phyloP scores from a whole-genome alignment of 2,888 invertebrate genomes.

The Ormyrus nitidulus region DNA sequence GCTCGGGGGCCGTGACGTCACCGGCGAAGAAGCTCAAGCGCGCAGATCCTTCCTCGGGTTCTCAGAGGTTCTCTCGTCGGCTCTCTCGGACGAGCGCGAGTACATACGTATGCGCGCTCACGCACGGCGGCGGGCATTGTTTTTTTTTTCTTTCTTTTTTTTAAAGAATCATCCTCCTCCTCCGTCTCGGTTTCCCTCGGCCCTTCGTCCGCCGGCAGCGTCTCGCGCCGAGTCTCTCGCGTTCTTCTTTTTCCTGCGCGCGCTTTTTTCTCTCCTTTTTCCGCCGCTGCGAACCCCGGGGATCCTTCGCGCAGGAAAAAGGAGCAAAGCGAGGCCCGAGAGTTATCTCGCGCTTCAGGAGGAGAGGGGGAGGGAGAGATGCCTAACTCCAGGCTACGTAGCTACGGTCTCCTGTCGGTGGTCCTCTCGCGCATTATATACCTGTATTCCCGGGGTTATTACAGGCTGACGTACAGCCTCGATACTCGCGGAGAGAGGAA shows the following conservation, averaged over 20 bases:
- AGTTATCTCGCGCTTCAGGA: no score
- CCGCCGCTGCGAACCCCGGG: slow-evolving; percentile 61
- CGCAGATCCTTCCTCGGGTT: slow-evolving; percentile 52
- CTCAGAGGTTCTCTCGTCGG: slow-evolving; percentile 16
- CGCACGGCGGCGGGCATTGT: no score
- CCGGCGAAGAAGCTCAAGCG: slow-evolving; percentile 56
- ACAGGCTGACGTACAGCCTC: neutral
- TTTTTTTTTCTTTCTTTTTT: no score
- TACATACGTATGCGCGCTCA: neutral
- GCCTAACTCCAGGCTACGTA: slow-evolving; percentile 43
- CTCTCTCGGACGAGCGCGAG: slow-evolving; percentile 10
- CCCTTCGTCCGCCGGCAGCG: slow-evolving; percentile 1
- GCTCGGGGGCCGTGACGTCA: slow-evolving; percentile 60
- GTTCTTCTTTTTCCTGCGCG: slow-evolving; percentile 53
- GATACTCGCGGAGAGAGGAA: neutral
- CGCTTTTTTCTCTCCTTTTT: slow-evolving; percentile 54
- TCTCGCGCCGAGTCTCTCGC: slow-evolving; percentile 21
- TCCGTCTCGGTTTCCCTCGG: slow-evolving; percentile 31
- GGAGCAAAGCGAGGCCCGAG: slow-evolving; percentile 4
- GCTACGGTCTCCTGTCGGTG: slow-evolving; percentile 23
- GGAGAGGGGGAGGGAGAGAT: slow-evolving; percentile 43
- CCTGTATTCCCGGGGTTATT: neutral
- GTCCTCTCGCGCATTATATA: slow-evolving; percentile 20
- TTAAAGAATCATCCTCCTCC: neutral
- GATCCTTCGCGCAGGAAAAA: slow-evolving; percentile 53